Base-by-base conservation (phyloP, 2,797 vertebrate species). In the Odontamblyopus rebecca region DNA sequence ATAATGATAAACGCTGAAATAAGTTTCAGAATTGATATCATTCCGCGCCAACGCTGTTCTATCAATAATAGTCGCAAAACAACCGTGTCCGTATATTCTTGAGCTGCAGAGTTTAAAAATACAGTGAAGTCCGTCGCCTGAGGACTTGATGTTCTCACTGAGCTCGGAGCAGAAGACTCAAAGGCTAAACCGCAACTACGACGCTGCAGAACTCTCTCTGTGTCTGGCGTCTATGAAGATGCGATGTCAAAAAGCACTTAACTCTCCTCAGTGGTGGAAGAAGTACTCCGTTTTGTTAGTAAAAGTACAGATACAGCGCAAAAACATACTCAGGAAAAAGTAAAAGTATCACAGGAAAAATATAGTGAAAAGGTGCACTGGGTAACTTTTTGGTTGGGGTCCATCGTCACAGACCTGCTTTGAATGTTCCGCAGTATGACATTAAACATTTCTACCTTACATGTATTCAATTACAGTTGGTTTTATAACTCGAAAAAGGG, bases 1-100 rank as follows among this genome's bases (percentile, higher is more conserved):
- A 48, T 48, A 15, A 69, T 35, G 61, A 77, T 48, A 51, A 29
- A 41, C 26, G 67, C 69, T 77, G 44, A 57, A 57, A 68, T 23
- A 68, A 26, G 71, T 68, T 75, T 81, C 62, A 75, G 69, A 74
- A 75, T 77, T 69, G 70, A 77, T 76, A 76, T 71, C 67, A 72
- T 77, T 70, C 76, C 73, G 63, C 61, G 16, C 48, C 29, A 6
- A 74, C 29, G 53, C 44, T 62, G 62, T 70, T 19, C 15, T n/a
- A 56, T 56, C 13, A 32, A 38, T 71, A 32, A 32, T 70, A n/a
- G 53, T 19, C 65, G 73, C 71, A 76, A 84, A 76, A 73, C 70
- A 67, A 60, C 6, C 8, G 67, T 68, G 75, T 77, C 60, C n/a
- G 44, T 23, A 71, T 0, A 2, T 23, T 59, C 19, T 64, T 30